phyloP scores from a whole-genome alignment of 2,797 vertebrate species.

The Cossypha niveicapilla region DNA sequence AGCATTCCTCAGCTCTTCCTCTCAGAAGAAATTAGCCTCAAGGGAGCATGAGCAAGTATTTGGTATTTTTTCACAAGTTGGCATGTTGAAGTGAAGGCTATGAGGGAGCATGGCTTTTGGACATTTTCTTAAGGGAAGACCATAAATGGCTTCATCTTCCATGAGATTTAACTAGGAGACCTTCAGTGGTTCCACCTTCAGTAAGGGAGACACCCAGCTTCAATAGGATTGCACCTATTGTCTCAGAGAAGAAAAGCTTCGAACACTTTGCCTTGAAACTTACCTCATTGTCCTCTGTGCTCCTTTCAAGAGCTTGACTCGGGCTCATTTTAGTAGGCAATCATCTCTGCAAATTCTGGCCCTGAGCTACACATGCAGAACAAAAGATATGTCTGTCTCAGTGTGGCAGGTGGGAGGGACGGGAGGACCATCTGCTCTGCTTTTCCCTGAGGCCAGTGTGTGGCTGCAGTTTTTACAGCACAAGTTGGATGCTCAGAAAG shows the following conservation, averaged over 20 bases:
- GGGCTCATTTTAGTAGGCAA: not conserved
- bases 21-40: not conserved
- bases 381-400: conserved; percentile 1
- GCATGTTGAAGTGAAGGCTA: not conserved
- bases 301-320: not conserved
- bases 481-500: not conserved
- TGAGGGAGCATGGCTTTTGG: not conserved
- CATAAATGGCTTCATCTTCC: not conserved
- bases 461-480: conserved; percentile 10
- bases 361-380: conserved; percentile 22
- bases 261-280: not conserved
- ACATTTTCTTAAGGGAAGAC: not conserved
- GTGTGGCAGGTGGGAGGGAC: conserved; percentile 50
- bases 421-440: conserved; percentile 53
- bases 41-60: not conserved
- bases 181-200: not conserved
- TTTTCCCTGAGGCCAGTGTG: not conserved
- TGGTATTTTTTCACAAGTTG: not conserved
- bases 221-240: not conserved
- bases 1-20: not conserved
- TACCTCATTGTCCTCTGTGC: not conserved
- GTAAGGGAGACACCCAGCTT: not conserved
- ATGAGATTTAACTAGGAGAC: not conserved
- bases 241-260: not conserved
- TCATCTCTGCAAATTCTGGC: conserved; percentile 32